Base-by-base conservation (phyloP, 2,888 invertebrate genomes). In the Dione vanillae region DNA sequence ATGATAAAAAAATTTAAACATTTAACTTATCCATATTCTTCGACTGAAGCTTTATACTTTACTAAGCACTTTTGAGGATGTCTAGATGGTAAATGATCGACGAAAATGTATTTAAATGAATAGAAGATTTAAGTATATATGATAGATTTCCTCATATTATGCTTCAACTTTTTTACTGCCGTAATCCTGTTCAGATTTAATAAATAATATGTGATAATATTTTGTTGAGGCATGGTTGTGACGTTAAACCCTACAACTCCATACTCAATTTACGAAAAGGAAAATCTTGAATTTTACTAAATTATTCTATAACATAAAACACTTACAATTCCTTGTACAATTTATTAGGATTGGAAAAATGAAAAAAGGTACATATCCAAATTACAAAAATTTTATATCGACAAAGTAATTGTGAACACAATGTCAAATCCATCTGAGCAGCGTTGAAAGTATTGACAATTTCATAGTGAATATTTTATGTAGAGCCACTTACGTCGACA, bases 1-100 rank as follows among this genome's bases (percentile, higher is more conserved):
- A 66, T 72, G 75, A 69, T 74, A 73, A 72, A 75, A 76, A 73
- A 65, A 54, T 65, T 70, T 62, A 72, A 74, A 68, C 66, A 67
- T 69, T 75, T 69, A 62, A 65, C 67, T 65, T 70, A 47, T 16
- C 47, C 37, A 16, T 49, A 16, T 47, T 16, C 9, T 37, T 49
- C 49, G 37, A 8, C 27, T 11, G 8, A 20, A 43, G 43, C 27
- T 27, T 61, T 61, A 11, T 61, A 27, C 43, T 19, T 20, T 40
- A n/a, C n/a, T n/a, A 56, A 10, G 3, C 14, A 41, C 2, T 19
- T 58, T 9, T 59, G 7, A n/a, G n/a, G n/a, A 0, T 7, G 20
- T 35, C 14, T 14, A 35, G 14, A 5, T 49, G 49, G 5, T 11
- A 11, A 49, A 20, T 49, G 27, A 27, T 27, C 2, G 27, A 27